These are phyloP conservation scores for Lontra canadensis DNA, from an alignment of 2,113 vertebrate genomes.

Conservation along the genomic window DNA sequence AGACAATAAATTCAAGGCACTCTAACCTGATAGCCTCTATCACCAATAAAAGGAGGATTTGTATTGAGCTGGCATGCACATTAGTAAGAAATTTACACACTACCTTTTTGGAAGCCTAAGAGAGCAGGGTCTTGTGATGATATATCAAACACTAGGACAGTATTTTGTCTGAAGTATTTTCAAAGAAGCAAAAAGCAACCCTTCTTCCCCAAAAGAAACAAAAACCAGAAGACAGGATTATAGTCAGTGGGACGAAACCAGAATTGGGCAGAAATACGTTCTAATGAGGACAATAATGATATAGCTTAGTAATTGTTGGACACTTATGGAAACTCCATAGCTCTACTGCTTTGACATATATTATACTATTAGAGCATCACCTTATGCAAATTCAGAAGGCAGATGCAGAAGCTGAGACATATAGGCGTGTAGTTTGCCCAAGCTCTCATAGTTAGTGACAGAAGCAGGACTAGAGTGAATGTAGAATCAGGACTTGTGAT, in stretches of 20 bases:
- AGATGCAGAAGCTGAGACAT: neutral
- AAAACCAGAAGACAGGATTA: neutral
- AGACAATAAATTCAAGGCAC: neutral
- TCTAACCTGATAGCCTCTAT: neutral
- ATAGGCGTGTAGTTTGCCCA: neutral
- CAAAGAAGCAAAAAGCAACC: neutral
- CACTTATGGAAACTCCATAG: neutral
- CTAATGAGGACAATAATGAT: neutral
- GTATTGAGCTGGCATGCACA: neutral
- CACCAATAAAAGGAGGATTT: neutral
- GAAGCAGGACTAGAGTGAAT: neutral
- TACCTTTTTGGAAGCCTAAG: neutral
- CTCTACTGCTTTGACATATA: neutral
- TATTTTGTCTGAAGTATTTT: neutral
- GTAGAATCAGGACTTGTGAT: neutral
- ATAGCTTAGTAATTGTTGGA: neutral
- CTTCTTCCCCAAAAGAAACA: neutral
- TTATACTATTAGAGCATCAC: neutral
- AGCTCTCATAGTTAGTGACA: neutral
- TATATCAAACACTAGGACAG: neutral
- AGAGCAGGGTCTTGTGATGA: neutral
- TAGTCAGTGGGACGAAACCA: neutral
- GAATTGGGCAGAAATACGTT: neutral
- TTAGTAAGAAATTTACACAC: neutral
- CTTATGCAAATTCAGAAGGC: neutral